Percentiles rank a stretch among this genome's conserved stretches.
Evolutionary conservation across 2,888 invertebrate genomes (phyloP).

Genomic region (Lithophane ornitopus): DNA sequence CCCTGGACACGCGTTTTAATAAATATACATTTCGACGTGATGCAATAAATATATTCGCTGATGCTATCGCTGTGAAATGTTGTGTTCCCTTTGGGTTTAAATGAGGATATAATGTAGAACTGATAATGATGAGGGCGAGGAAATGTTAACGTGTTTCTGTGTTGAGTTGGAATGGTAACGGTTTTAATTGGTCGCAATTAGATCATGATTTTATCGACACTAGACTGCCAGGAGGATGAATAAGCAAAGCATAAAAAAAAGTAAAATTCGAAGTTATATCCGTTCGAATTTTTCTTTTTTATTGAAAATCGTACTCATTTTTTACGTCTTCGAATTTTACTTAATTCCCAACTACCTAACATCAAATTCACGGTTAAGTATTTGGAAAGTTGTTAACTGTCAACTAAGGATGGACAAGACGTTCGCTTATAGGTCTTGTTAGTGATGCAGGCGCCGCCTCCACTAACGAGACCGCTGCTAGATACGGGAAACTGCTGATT

Average conservation of each 20-base stretch:
- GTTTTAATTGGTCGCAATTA: slow-evolving; percentile 19
- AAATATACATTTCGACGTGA: slow-evolving; percentile 77
- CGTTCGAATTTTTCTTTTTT: too few relatives aligned
- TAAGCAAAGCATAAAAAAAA: not conserved
- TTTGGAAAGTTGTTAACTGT: slow-evolving; percentile 21
- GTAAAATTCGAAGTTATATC: too few relatives aligned
- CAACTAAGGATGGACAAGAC: slow-evolving; percentile 33
- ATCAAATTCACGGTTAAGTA: not conserved
- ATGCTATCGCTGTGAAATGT: slow-evolving; percentile 71
- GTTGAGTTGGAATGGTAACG: slow-evolving; percentile 4
- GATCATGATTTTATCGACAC: not conserved
- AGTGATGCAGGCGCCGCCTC: slow-evolving; percentile 40
- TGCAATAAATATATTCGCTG: slow-evolving; percentile 76
- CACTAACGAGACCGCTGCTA: slow-evolving; percentile 50
- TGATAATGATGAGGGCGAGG: slow-evolving; percentile 57
- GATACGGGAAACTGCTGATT: slow-evolving; percentile 46
- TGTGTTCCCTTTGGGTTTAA: slow-evolving; percentile 62
- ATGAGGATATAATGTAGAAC: slow-evolving; percentile 60
- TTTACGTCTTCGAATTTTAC: not conserved
- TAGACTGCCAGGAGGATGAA: not conserved
- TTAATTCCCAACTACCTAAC: not conserved
- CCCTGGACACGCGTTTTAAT: slow-evolving; percentile 84
- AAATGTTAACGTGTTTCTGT: slow-evolving; percentile 18
- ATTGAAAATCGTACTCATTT: too few relatives aligned
- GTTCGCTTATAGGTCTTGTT: slow-evolving; percentile 43